phyloP scores from a whole-genome alignment of 1,140 invertebrate genomes.

The Neodiprion fabricii region DNA sequence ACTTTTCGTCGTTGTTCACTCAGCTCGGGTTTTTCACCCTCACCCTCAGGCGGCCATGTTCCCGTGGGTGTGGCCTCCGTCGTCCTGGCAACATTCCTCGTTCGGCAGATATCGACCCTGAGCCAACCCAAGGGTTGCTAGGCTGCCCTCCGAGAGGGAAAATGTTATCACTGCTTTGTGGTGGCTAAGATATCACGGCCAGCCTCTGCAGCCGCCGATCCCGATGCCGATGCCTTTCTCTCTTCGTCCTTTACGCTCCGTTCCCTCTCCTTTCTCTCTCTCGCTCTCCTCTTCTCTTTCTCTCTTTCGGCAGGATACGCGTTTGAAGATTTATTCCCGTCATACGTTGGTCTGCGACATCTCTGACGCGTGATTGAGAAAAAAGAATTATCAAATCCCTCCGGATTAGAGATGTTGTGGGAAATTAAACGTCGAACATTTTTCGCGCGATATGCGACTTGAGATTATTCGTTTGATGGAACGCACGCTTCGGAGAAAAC shows the following conservation, averaged over 20 bases:
- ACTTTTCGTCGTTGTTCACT: neutral
- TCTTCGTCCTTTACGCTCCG: slow-evolving; percentile 23
- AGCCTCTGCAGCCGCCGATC: neutral
- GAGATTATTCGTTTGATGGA: too few relatives aligned
- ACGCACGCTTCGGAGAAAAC: too few relatives aligned
- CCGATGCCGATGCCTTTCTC: slow-evolving; percentile 19
- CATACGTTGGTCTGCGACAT: too few relatives aligned
- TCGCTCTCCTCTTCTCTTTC: slow-evolving; percentile 30
- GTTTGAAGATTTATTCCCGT: slow-evolving; percentile 20
- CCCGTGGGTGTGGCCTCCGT: slow-evolving; percentile 57
- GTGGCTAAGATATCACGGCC: slow-evolving; percentile 60
- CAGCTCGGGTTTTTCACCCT: neutral
- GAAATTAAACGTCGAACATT: too few relatives aligned
- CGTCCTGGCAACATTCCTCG: slow-evolving; percentile 50
- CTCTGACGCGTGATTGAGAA: too few relatives aligned
- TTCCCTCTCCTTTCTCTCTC: slow-evolving; percentile 34
- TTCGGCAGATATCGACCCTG: slow-evolving; percentile 60
- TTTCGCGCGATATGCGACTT: too few relatives aligned
- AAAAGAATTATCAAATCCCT: too few relatives aligned
- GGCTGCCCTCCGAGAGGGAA: slow-evolving; percentile 61
- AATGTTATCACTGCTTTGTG: slow-evolving; percentile 65
- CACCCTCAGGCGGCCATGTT: slow-evolving; percentile 47
- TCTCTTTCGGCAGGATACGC: slow-evolving; percentile 11
- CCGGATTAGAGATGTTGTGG: too few relatives aligned
- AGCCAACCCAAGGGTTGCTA: slow-evolving; percentile 53